Evolutionary conservation across 2,113 vertebrate species (phyloP), one percentile per base, ranked within the genome.

Genomic region (Hepsetus odoe): DNA sequence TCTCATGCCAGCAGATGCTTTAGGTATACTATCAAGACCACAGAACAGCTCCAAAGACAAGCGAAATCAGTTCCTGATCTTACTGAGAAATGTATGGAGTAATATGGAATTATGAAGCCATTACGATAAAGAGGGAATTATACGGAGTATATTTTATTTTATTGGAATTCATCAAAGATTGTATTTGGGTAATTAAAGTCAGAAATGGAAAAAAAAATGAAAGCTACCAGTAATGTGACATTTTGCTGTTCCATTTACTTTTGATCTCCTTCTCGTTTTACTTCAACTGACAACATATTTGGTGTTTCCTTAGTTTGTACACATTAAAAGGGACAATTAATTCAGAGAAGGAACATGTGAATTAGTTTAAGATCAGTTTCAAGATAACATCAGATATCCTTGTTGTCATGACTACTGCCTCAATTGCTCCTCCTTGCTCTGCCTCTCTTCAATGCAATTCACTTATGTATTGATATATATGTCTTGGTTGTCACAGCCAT

Each of bases 351-450:
- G 20, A n/a, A 9, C 6, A 38, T 8, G 20, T 38, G 61, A n/a
- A n/a, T 64, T 2, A 6, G 16, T 38, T 46, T 46, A 6, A 38
- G 35, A 5, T 49, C 46, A 20, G 14, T 24, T 24, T 24, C 51
- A 55, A 5, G 51, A 11, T 53, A 5, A n/a, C 16, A 33, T 38
- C 33, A 65, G 18, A 38, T 65, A 20, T 65, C 32, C n/a, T 10
- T 18, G 61, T 65, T 65, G 61, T 20, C 61, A 65, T 65, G 61
- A 22, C 61, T 33, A 64, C 33, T 10, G 14, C 32, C 61, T 9
- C 20, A 24, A 3, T 22, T 55, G n/a, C n/a, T 55, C 51, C 51
- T 22, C 51, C 61, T 20, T 38, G 8, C 32, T 65, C 61, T n/a
- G 16, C 18, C 61, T 65, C n/a, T 10, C 32, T 10, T 65, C 22